Conservation (phyloP, 1,140 invertebrate genomes). For the Odontomachus brunneus region DNA sequence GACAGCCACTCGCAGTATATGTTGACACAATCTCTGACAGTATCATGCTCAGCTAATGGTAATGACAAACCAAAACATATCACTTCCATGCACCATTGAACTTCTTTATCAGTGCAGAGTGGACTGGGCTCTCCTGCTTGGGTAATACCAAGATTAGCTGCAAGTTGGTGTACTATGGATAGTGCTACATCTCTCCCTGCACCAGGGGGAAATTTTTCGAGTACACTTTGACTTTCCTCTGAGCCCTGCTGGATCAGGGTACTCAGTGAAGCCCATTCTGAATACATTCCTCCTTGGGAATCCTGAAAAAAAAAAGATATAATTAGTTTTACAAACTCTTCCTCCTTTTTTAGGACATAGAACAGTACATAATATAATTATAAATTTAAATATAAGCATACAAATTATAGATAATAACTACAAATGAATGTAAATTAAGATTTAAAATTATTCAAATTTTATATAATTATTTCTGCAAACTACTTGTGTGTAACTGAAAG, state of each 20-base stretch:
- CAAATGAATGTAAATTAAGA: background rate
- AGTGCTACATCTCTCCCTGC: constrained; percentile 93
- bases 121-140: constrained; percentile 91
- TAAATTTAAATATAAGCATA: constrained; percentile 1
- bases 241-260: constrained; percentile 88
- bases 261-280: constrained; percentile 93
- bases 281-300: constrained; percentile 91
- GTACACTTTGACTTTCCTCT: constrained; percentile 91
- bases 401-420: background rate
- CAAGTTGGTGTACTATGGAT: constrained; percentile 93
- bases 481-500: background rate
- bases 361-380: background rate
- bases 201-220: constrained; percentile 93
- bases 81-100: constrained; percentile 97
- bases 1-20: constrained; percentile 99
- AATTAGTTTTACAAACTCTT: background rate
- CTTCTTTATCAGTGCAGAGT: constrained; percentile 92
- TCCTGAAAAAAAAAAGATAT: constrained; percentile 75
- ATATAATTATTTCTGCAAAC: background rate
- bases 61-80: constrained; percentile 96
- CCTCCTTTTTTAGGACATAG: background rate
- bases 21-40: constrained; percentile 97
- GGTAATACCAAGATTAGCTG: constrained; percentile 90
- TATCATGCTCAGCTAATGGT: constrained; percentile 95
- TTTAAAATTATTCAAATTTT: background rate